phyloP scores from a whole-genome alignment of 1,140 invertebrate species.

The Drepana arcuata region DNA sequence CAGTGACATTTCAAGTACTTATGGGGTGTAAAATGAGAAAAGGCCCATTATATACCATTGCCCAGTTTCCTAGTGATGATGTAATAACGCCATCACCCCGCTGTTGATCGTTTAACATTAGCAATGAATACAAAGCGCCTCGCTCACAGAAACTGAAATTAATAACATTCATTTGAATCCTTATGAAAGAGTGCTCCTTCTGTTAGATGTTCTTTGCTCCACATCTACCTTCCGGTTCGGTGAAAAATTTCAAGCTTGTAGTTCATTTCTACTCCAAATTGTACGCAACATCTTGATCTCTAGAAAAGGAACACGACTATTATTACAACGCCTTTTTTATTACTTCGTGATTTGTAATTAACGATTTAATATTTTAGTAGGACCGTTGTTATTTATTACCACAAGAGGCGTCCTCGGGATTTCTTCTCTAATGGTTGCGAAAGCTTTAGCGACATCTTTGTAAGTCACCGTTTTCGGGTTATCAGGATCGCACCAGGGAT shows the following conservation, averaged over 20 bases:
- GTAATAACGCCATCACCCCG: conserved; percentile 78
- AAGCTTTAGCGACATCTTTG: conserved; percentile 17
- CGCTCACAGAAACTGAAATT: conserved; percentile 78
- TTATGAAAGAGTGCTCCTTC: background rate
- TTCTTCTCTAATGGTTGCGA: conserved; percentile 6
- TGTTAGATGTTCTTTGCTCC: background rate
- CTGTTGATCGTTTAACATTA: conserved; percentile 74
- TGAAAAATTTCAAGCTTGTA: conserved; percentile 25
- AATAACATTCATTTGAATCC: background rate
- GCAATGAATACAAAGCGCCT: conserved; percentile 79
- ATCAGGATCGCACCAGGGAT: conserved; percentile 16
- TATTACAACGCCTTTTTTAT: no score
- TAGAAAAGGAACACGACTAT: no score
- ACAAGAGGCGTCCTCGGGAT: conserved; percentile 14
- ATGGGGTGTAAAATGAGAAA: no score
- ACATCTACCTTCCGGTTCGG: conserved; percentile 20
- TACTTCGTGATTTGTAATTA: no score
- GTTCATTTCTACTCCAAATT: conserved; percentile 19
- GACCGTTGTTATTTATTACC: no score
- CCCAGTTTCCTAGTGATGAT: conserved; percentile 79
- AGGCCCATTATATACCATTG: conserved; percentile 39
- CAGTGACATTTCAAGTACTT: no score
- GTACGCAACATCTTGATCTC: conserved; percentile 14
- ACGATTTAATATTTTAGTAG: no score
- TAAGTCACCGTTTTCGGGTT: conserved; percentile 20